phyloP scores from a whole-genome alignment of 2,797 vertebrate genomes.

The Hephaestus fuliginosus region DNA sequence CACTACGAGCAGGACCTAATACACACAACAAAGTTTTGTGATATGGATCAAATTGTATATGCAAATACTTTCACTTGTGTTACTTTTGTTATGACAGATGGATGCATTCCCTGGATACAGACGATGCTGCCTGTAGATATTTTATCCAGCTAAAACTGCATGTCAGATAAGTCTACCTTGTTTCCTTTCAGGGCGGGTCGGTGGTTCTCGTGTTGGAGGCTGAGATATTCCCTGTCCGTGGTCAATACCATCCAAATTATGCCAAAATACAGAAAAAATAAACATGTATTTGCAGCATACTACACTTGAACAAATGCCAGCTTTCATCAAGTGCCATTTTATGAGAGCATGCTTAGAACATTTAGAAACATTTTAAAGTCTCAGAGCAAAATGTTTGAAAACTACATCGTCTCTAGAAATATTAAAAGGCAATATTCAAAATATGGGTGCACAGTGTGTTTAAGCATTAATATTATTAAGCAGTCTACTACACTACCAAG shows the following conservation, averaged over 20 bases:
- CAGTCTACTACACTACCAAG: neutral
- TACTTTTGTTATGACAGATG: neutral
- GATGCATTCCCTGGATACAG: too few relatives aligned
- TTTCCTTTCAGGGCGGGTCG: constrained; percentile 77
- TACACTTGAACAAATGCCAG: neutral
- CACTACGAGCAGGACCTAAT: constrained; percentile 47
- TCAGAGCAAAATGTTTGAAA: neutral
- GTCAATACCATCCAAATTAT: constrained; percentile 22
- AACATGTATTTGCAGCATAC: neutral
- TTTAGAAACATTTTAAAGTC: neutral
- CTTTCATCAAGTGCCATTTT: neutral
- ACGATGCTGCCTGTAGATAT: neutral
- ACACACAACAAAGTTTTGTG: neutral
- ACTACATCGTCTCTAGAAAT: neutral
- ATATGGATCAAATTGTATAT: neutral
- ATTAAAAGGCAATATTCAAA: neutral
- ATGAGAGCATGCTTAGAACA: neutral
- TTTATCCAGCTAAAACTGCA: neutral
- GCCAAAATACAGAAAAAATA: neutral
- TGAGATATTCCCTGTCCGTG: constrained; percentile 44
- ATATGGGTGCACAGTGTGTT: neutral
- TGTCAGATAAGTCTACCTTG: constrained; percentile 48
- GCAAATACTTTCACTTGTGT: neutral
- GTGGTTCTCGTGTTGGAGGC: constrained; percentile 72
- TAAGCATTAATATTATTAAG: neutral